A percentile compares a stretch with the other conserved stretches of the same genome.
Conservation (phyloP, 2,113 vertebrate species). For the Daboia siamensis region DNA sequence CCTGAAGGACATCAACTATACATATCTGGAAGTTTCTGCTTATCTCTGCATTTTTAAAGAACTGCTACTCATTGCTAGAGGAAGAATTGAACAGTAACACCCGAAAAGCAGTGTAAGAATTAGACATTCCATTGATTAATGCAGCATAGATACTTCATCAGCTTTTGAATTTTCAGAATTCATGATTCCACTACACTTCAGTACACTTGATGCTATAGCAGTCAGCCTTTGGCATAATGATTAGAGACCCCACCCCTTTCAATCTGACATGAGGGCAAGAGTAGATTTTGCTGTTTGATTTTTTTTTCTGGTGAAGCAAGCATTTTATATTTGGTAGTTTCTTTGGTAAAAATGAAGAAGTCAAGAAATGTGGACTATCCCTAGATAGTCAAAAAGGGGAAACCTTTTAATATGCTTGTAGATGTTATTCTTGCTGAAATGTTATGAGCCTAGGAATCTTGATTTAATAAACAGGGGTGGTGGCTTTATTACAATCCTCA, state of each 20-base stretch:
- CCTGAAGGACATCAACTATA: too few relatives aligned
- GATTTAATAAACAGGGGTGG: background rate
- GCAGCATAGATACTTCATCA: background rate
- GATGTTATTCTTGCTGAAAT: background rate
- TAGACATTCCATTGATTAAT: background rate
- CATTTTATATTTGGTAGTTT: background rate
- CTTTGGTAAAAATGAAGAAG: background rate
- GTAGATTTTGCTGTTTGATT: background rate
- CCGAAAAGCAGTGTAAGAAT: background rate
- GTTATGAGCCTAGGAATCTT: background rate
- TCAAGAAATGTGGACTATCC: background rate
- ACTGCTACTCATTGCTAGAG: background rate
- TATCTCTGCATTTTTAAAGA: background rate
- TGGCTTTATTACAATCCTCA: background rate
- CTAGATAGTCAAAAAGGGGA: background rate
- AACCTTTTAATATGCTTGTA: background rate
- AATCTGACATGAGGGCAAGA: background rate
- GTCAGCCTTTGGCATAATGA: background rate
- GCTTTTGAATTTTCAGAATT: background rate
- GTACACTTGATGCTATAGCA: background rate
- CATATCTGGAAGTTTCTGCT: background rate
- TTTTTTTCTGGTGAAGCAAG: background rate
- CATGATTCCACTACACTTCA: background rate
- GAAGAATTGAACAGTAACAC: background rate
- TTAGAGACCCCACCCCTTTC: background rate